Evolutionary conservation across 1,140 invertebrate genomes (phyloP).

Genomic region (Kradibia gibbosae): DNA sequence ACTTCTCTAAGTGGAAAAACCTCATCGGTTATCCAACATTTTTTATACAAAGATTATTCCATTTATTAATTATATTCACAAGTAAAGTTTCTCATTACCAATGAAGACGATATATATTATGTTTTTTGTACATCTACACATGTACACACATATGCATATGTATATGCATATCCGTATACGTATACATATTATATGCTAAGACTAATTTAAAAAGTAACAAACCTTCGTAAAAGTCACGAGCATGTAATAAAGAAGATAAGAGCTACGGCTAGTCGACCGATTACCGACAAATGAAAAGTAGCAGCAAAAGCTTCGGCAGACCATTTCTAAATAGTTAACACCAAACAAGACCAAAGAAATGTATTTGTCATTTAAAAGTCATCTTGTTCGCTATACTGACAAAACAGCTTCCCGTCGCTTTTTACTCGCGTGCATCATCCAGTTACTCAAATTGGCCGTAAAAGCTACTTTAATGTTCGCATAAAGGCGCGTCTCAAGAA

Average conservation of each 20-base stretch:
- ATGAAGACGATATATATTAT: no score
- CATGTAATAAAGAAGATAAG: neutral
- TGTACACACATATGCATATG: no score
- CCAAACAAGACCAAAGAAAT: neutral
- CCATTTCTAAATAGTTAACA: neutral
- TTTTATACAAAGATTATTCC: no score
- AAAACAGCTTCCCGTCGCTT: conserved; percentile 9
- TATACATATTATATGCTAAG: no score
- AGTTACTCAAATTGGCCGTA: conserved; percentile 45
- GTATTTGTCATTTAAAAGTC: neutral
- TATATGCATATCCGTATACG: no score
- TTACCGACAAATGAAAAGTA: neutral
- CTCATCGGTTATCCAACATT: no score
- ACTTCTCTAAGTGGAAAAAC: neutral
- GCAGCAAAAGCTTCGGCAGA: neutral
- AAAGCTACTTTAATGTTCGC: conserved; percentile 42
- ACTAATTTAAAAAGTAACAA: neutral
- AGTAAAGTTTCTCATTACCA: no score
- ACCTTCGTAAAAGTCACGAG: neutral
- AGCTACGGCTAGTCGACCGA: neutral
- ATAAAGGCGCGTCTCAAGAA: conserved; percentile 8
- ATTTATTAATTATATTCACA: no score
- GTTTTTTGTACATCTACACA: no score
- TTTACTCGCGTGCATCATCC: conserved; percentile 21
- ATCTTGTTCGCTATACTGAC: neutral